These are phyloP conservation scores for Phyllotreta striolata DNA, from an alignment of 2,888 invertebrate genomes.

Conservation along the genomic window DNA sequence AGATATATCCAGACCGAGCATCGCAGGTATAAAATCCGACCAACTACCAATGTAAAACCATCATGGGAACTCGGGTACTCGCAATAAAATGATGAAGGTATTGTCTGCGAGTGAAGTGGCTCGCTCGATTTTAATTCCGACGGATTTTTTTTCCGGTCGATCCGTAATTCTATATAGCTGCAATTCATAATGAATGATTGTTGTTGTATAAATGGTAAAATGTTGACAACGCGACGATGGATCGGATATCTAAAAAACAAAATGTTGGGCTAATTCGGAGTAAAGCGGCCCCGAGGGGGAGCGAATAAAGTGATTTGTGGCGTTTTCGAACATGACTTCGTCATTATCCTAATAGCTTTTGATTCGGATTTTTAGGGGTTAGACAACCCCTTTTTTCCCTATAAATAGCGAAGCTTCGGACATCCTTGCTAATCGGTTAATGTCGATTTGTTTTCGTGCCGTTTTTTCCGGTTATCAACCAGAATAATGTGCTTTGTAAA, in stretches of 20 bases:
- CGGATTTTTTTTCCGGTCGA: no score
- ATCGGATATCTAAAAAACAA: slow-evolving; percentile 20
- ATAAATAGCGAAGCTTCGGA: slow-evolving; percentile 29
- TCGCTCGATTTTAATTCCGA: slow-evolving; percentile 15
- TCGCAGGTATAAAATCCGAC: slow-evolving; percentile 24
- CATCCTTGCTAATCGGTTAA: slow-evolving; percentile 33
- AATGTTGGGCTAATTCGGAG: slow-evolving; percentile 17
- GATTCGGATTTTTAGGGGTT: slow-evolving; percentile 32
- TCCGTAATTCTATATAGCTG: not conserved
- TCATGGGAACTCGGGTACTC: slow-evolving; percentile 18
- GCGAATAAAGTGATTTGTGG: slow-evolving; percentile 36
- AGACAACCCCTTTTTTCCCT: slow-evolving; percentile 21
- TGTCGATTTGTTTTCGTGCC: slow-evolving; percentile 27
- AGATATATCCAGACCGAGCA: slow-evolving; percentile 21
- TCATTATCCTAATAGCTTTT: slow-evolving; percentile 39
- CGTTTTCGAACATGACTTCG: slow-evolving; percentile 36
- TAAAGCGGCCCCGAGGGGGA: slow-evolving; percentile 25
- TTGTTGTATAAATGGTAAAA: not conserved
- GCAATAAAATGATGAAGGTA: slow-evolving; percentile 19
- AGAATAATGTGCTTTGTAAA: slow-evolving; percentile 18
- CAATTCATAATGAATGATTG: not conserved
- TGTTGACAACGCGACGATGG: not conserved
- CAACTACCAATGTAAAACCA: slow-evolving; percentile 21
- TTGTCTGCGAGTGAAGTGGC: slow-evolving; percentile 21
- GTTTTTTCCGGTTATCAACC: slow-evolving; percentile 9